Evolutionary conservation across 2,113 vertebrate genomes (phyloP).

Genomic region (Apeltes quadracus): DNA sequence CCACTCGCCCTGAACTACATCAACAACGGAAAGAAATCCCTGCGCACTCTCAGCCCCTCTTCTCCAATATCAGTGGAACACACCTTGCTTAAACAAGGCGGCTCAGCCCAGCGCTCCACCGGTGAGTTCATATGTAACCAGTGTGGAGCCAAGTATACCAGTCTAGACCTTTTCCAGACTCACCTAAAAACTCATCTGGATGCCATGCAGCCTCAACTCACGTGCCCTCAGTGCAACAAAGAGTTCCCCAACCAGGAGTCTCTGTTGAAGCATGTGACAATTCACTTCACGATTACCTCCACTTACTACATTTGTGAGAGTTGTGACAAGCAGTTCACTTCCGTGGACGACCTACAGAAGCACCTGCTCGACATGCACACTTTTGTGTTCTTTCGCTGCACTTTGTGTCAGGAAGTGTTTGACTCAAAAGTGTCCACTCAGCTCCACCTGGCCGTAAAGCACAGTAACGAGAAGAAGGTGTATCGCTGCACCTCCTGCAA

Average conservation of each 20-base stretch:
- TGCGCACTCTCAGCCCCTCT: slow-evolving; percentile 91
- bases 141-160: slow-evolving; percentile 94
- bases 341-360: slow-evolving; percentile 97
- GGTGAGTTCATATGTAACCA: slow-evolving; percentile 97
- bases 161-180: slow-evolving; percentile 95
- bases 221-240: slow-evolving; percentile 98
- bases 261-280: slow-evolving; percentile 95
- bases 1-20: slow-evolving; percentile 97
- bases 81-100: slow-evolving; percentile 90
- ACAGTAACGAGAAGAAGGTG: slow-evolving; percentile 98
- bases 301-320: slow-evolving; percentile 99
- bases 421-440: slow-evolving; percentile 99
- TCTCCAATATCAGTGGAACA: slow-evolving; percentile 93
- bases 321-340: slow-evolving; percentile 98
- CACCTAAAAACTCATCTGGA: slow-evolving; percentile 97
- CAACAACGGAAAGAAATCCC: slow-evolving; percentile 94
- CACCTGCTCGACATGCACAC: slow-evolving; percentile 99
- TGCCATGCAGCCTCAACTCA: slow-evolving; percentile 90
- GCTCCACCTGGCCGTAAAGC: slow-evolving; percentile 96
- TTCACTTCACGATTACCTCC: slow-evolving; percentile 97
- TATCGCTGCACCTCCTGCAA: slow-evolving; percentile 96
- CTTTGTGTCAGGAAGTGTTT: slow-evolving; percentile 97
- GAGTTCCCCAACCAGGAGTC: slow-evolving; percentile 98
- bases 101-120: slow-evolving; percentile 84
- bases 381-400: slow-evolving; percentile 98